phyloP scores from a whole-genome alignment of 2,797 vertebrate genomes.

The Gymnodraco acuticeps region DNA sequence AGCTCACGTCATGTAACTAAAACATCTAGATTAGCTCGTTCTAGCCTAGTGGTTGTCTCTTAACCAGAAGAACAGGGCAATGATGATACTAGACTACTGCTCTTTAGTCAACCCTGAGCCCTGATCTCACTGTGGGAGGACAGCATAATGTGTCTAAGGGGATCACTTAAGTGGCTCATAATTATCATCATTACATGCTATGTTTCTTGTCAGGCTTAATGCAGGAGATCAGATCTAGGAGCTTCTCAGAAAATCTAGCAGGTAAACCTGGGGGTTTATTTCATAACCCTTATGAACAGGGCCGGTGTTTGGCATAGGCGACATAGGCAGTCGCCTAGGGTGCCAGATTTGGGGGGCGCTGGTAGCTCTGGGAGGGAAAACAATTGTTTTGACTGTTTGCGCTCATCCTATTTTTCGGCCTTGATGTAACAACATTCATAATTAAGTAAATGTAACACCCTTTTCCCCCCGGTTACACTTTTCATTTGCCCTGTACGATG shows the following conservation, averaged over 20 bases:
- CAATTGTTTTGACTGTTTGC: too few relatives aligned
- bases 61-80: constrained; percentile 14
- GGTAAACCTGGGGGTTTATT: background rate
- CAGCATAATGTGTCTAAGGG: constrained; percentile 3
- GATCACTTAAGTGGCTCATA: constrained; percentile 6
- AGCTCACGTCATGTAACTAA: constrained; percentile 36
- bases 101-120: constrained; percentile 18
- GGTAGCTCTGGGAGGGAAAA: too few relatives aligned
- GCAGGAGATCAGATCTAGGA: background rate
- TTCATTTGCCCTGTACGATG: too few relatives aligned
- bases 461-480: too few relatives aligned
- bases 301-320: too few relatives aligned
- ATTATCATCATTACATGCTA: constrained; percentile 26
- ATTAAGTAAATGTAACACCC: too few relatives aligned
- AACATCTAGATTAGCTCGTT: constrained; percentile 42
- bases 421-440: too few relatives aligned
- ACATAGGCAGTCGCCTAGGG: too few relatives aligned
- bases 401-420: too few relatives aligned
- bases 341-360: too few relatives aligned
- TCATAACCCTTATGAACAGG: background rate
- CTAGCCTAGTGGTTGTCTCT: constrained; percentile 11
- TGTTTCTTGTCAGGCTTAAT: constrained; percentile 18
- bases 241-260: background rate
- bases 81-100: background rate
- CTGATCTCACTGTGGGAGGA: constrained; percentile 23